Conservation (phyloP, 2,113 vertebrate genomes). For the Brienomyrus longianalis region DNA sequence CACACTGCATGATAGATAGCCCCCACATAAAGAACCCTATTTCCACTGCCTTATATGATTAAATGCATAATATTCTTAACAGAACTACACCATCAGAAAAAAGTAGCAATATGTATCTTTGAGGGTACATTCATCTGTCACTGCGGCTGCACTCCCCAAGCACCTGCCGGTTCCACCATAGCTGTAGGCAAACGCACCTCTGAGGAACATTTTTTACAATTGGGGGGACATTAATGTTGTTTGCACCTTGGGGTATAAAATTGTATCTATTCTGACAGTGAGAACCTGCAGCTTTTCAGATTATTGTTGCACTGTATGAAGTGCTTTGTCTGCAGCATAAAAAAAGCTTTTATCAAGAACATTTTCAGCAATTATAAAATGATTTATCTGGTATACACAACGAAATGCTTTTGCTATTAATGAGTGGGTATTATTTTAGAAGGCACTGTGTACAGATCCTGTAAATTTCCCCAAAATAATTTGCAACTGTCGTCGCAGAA, state of each 20-base stretch:
- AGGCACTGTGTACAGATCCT: constrained; percentile 29
- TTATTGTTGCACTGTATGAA: neutral
- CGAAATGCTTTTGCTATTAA: constrained; percentile 27
- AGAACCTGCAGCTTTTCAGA: neutral
- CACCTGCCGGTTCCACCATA: neutral
- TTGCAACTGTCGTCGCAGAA: constrained; percentile 40
- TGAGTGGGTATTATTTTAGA: constrained; percentile 27
- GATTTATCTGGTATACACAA: constrained; percentile 34
- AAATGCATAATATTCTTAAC: neutral
- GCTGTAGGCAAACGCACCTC: neutral
- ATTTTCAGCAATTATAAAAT: constrained; percentile 1
- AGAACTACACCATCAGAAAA: neutral
- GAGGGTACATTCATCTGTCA: neutral
- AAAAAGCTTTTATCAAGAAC: neutral
- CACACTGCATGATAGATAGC: neutral
- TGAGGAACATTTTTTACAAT: neutral
- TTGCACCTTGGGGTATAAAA: no score
- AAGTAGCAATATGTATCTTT: neutral
- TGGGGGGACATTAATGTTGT: neutral
- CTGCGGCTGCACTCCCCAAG: neutral
- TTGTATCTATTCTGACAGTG: neutral
- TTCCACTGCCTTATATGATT: neutral
- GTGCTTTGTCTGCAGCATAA: neutral
- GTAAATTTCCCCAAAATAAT: constrained; percentile 36
- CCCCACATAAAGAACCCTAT: neutral